Conservation (phyloP, 2,888 invertebrate species). For the Lasioglossum morio region DNA sequence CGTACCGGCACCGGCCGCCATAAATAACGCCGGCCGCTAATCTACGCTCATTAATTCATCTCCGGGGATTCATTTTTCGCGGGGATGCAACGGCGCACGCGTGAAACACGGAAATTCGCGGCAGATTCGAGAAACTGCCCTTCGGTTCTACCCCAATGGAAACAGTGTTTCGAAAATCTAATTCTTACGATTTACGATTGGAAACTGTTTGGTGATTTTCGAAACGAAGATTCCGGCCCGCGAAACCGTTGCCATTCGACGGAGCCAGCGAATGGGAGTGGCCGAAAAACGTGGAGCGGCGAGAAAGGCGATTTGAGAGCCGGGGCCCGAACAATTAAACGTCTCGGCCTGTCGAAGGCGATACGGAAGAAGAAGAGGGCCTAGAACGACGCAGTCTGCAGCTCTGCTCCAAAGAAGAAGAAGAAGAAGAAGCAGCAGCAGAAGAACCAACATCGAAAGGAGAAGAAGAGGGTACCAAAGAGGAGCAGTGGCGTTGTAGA, state of each 20-base stretch:
- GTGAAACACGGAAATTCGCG: slow-evolving; percentile 19
- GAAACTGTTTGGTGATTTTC: no score
- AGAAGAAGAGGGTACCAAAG: slow-evolving; percentile 24
- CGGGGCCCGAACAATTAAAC: slow-evolving; percentile 78
- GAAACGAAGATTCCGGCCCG: background rate
- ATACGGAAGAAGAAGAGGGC: slow-evolving; percentile 44
- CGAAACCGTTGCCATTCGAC: background rate
- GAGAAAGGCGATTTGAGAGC: slow-evolving; percentile 76
- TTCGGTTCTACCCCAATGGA: background rate
- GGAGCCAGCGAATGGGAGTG: slow-evolving; percentile 49
- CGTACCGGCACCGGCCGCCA: slow-evolving; percentile 31
- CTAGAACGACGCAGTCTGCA: slow-evolving; percentile 42
- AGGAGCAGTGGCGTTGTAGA: slow-evolving; percentile 23
- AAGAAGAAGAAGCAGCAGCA: slow-evolving; percentile 26
- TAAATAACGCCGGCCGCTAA: slow-evolving; percentile 61
- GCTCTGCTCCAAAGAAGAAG: slow-evolving; percentile 31
- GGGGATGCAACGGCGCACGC: slow-evolving; percentile 6
- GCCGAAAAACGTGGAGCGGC: slow-evolving; percentile 65
- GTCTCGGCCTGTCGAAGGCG: slow-evolving; percentile 53
- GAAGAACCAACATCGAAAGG: background rate
- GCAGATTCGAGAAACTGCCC: background rate
- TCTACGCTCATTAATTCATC: slow-evolving; percentile 64
- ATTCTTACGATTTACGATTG: no score
- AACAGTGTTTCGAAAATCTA: no score
- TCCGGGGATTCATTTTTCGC: slow-evolving; percentile 51